These are phyloP conservation scores for Cyanoramphus novaezelandiae DNA, from an alignment of 2,113 vertebrate genomes.

Conservation along the genomic window DNA sequence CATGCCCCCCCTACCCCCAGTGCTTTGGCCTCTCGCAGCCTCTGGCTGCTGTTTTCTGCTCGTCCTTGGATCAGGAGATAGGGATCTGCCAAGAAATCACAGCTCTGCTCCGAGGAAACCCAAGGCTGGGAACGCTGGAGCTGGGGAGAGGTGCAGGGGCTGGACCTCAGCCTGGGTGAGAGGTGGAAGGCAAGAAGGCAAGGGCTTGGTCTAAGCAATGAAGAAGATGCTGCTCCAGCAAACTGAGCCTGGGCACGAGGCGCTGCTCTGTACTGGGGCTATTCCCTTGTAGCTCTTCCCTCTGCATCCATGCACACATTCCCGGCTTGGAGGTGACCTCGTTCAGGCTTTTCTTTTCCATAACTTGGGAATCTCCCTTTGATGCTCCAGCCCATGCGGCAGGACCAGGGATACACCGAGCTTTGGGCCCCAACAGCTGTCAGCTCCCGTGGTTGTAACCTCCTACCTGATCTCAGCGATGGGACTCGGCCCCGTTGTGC, in stretches of 20 bases:
- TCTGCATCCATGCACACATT: accelerated
- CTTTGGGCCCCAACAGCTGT: not conserved
- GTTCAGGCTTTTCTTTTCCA: not conserved
- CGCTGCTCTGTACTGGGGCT: not conserved
- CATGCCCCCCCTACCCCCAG: not conserved
- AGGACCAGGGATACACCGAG: not conserved
- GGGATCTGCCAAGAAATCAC: not conserved
- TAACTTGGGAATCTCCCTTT: not conserved
- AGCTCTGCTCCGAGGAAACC: not conserved
- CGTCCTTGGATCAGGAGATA: not conserved
- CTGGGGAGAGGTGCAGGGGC: not conserved
- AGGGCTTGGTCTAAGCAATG: accelerated
- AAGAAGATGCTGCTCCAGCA: accelerated
- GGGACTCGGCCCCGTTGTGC: not conserved
- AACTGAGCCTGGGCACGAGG: not conserved
- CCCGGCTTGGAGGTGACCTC: accelerated
- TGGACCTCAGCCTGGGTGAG: not conserved
- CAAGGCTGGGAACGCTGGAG: not conserved
- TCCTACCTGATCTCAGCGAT: accelerated
- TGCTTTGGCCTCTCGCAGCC: not conserved
- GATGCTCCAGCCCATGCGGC: no score
- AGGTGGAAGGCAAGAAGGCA: not conserved
- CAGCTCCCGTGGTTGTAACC: accelerated
- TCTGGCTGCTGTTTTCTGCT: not conserved
- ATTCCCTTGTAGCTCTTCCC: no score